Conservation (phyloP, 2,888 invertebrate genomes). For the Chrysotoxum bicinctum region DNA sequence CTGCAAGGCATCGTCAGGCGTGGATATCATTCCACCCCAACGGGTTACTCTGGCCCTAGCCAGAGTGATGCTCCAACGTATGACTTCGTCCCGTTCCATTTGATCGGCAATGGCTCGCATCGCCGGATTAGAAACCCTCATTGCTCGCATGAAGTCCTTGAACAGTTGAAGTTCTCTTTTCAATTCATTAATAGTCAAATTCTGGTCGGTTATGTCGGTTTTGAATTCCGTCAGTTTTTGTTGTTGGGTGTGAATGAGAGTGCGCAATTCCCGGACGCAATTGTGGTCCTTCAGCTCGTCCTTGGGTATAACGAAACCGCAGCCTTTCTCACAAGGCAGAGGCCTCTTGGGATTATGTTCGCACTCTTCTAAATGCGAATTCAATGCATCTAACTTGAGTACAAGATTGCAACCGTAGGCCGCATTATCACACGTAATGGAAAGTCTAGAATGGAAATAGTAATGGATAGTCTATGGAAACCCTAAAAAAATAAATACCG, state of each 20-base stretch:
- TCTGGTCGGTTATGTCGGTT: conserved; percentile 92
- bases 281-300: conserved; percentile 97
- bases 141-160: conserved; percentile 96
- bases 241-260: conserved; percentile 92
- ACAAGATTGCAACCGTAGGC: conserved; percentile 92
- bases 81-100: conserved; percentile 96
- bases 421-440: conserved; percentile 95
- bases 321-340: conserved; percentile 95
- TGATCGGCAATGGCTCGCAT: conserved; percentile 96
- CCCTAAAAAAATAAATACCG: conserved; percentile 82
- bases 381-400: conserved; percentile 92
- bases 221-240: conserved; percentile 93
- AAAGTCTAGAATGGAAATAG: conserved; percentile 84
- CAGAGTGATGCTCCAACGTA: conserved; percentile 92
- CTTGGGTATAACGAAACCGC: conserved; percentile 96
- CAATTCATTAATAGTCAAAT: conserved; percentile 93
- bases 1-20: conserved; percentile 96
- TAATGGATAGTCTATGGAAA: neutral
- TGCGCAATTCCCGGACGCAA: conserved; percentile 93
- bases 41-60: conserved; percentile 94
- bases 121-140: conserved; percentile 95
- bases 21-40: conserved; percentile 99
- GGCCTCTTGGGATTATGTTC: conserved; percentile 97
- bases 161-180: conserved; percentile 93
- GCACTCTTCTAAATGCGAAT: conserved; percentile 94